These are phyloP conservation scores for Okapia johnstoni DNA, from an alignment of 2,113 vertebrate genomes.

Conservation along the genomic window DNA sequence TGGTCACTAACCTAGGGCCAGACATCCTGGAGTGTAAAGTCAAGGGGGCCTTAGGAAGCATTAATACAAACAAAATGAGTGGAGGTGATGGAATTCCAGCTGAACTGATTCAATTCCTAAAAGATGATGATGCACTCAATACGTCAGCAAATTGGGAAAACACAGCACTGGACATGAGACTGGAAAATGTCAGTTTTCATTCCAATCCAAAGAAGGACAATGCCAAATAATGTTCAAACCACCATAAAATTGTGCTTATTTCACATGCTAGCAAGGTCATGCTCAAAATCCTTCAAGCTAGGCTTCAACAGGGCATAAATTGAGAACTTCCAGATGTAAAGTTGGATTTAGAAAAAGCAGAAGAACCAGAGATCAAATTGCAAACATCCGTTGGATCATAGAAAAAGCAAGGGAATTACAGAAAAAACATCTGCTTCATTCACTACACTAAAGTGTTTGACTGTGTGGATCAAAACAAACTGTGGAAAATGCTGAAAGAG, in stretches of 20 bases:
- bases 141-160: neutral
- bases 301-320: neutral
- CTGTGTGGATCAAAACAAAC: neutral
- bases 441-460: neutral
- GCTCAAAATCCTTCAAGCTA: neutral
- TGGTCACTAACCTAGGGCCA: neutral
- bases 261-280: neutral
- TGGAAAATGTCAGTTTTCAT: neutral
- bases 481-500: neutral
- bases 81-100: neutral
- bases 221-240: neutral
- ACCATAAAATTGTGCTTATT: neutral
- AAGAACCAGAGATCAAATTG: neutral
- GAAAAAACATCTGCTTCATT: neutral
- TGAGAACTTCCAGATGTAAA: neutral
- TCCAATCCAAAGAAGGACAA: neutral
- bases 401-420: neutral
- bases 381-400: neutral
- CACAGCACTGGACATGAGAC: neutral
- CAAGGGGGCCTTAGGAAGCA: neutral
- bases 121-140: neutral
- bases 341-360: neutral
- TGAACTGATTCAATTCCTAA: neutral
- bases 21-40: neutral
- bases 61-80: neutral